Base-by-base conservation (phyloP, 2,888 invertebrate genomes). In the Diplolepis rosae region DNA sequence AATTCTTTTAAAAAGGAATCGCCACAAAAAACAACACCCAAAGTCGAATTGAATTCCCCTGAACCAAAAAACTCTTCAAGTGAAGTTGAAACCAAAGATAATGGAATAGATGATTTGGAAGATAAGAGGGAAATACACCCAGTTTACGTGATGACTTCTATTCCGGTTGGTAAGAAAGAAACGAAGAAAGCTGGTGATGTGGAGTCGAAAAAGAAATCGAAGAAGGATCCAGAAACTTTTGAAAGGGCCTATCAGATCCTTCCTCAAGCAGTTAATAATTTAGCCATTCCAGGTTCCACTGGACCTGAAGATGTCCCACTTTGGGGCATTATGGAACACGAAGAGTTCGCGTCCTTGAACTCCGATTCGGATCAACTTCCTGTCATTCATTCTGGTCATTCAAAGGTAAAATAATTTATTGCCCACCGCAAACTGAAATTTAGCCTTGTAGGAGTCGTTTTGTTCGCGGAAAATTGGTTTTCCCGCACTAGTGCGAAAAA, bases 361-460 rank as follows among this genome's bases (percentile, higher is more conserved):
- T 42, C 68, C 5, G 24, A 51, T 5, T 48, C 74, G 13, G 75
- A 76, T 27, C 70, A 73, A n/a, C 77, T 77, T 24, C 87, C 87
- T 3, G 75, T 85, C 51, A 80, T 86, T 2, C 90, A 91, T 78
- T 88, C 91, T 73, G 93, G 92, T 72, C 92, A 93, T 85, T 93
- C 93, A n/a, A 93, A 91, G 91, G 93, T 93, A 89, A 80, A 77
- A 66, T 42, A 4, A 22, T 30, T n/a, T 35, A 27, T 35, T 13
- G n/a, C n/a, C n/a, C n/a, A n/a, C n/a, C n/a, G n/a, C n/a, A n/a
- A n/a, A n/a, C n/a, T n/a, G n/a, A n/a, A n/a, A n/a, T n/a, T n/a
- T n/a, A n/a, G n/a, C n/a, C n/a, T n/a, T n/a, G n/a, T n/a, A n/a
- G n/a, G n/a, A n/a, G n/a, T n/a, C n/a, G n/a, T n/a, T n/a, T n/a